A percentile compares a stretch with the other conserved stretches of the same genome.
phyloP scores from a whole-genome alignment of 2,797 vertebrate species.

The Falco berigora region DNA sequence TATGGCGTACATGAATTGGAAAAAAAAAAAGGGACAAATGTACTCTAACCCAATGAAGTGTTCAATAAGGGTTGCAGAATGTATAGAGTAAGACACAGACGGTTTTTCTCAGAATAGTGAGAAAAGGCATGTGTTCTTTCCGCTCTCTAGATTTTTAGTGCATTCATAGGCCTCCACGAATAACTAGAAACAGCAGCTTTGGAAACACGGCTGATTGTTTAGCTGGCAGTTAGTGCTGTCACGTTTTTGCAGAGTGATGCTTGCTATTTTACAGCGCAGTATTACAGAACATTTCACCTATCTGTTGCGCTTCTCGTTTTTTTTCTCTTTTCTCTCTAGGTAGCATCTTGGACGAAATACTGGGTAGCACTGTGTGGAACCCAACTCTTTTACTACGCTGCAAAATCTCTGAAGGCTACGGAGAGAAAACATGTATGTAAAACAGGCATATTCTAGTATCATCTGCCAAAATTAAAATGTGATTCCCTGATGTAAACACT shows the following conservation, averaged over 20 bases:
- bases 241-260: not conserved
- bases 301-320: not conserved
- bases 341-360: slow-evolving; percentile 97
- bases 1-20: not conserved
- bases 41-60: not conserved
- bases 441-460: not conserved
- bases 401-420: slow-evolving; percentile 96
- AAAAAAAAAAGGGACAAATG: not conserved
- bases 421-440: slow-evolving; percentile 95
- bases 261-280: not conserved
- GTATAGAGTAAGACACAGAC: not conserved
- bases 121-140: not conserved
- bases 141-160: not conserved
- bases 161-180: not conserved
- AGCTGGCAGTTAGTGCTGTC: not conserved
- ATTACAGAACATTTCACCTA: not conserved
- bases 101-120: not conserved
- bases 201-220: not conserved
- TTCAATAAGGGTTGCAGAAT: not conserved
- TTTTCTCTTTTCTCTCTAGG: slow-evolving; percentile 69
- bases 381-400: slow-evolving; percentile 93
- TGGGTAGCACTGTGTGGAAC: slow-evolving; percentile 93
- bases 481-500: slow-evolving; percentile 3
- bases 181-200: not conserved
- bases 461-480: not conserved